Evolutionary conservation across 1,140 invertebrate genomes (phyloP), one percentile per base, ranked within the genome.

Genomic region (Neotoxoptera formosana): DNA sequence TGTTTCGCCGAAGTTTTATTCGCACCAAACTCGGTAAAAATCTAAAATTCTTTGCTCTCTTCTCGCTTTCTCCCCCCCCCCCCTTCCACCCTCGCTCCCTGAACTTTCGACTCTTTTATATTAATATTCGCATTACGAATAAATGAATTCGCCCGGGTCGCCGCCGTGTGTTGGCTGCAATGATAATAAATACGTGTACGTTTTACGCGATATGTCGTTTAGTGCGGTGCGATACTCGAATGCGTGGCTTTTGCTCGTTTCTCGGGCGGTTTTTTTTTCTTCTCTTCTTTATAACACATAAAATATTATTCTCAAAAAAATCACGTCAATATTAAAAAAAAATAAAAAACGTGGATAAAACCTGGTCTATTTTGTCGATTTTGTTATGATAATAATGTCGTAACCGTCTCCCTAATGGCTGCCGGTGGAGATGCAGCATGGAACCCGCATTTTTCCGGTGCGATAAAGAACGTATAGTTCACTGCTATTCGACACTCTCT

Each of bases 311-410:
- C 11, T 11, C 17, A 7, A 25, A 90, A 45, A 93, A 93, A 93
- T 93, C 91, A 86, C 34, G 21, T 86, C 91, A 45, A 86, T 51
- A 84, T 53, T 93, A n/a, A 60, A 48, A 23, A 47, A 47, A 30
- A 60, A 36, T 41, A n/a, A 60, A 25, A 41, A 23, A 0, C 41
- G 53, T 48, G 20, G 21, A 92, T 51, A 91, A 81, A 81, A 48
- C n/a, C 41, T 53, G 76, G 45, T 84, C 91, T 93, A 93, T 93
- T 93, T 93, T 93, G 76, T 84, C 91, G 91, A 93, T 93, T 93
- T 93, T 53, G 91, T 84, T 93, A 93, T 45, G 91, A 93, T 93
- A 93, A 93, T 93, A 84, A 84, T 53, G 91, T 56, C 91, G 91
- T 93, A 93, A 93, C 51, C 91, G 91, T 93, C 9, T 93, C 91